Percentiles rank a stretch among this genome's conserved stretches.
phyloP scores from a whole-genome alignment of 2,113 vertebrate genomes.

The Callopanchax toddi region DNA sequence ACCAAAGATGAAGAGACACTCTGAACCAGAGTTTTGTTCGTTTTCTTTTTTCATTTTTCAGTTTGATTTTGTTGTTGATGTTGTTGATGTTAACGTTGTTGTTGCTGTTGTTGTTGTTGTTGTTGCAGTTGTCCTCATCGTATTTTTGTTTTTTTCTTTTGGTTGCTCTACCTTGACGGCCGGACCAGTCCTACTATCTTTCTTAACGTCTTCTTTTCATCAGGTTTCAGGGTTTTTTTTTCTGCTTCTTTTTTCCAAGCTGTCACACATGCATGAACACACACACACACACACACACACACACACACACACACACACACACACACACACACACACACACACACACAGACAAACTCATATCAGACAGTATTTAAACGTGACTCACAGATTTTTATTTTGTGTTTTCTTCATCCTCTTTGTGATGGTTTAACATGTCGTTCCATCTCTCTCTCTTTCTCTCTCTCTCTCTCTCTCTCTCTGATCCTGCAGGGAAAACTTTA shows the following conservation, averaged over 20 bases:
- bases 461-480: constrained; percentile 11
- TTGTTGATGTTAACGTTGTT: constrained; percentile 81
- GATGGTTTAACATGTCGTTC: constrained; percentile 21
- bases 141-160: constrained; percentile 23
- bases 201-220: constrained; percentile 49
- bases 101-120: constrained; percentile 84
- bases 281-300: not conserved
- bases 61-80: constrained; percentile 74
- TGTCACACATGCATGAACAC: constrained; percentile 1
- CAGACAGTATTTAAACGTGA: constrained; percentile 62
- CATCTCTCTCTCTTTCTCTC: constrained; percentile 16
- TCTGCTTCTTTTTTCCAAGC: constrained; percentile 71
- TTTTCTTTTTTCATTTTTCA: constrained; percentile 59
- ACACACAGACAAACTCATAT: constrained; percentile 10
- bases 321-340: constrained; percentile 11
- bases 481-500: constrained; percentile 52
- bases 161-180: constrained; percentile 89
- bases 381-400: constrained; percentile 29
- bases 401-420: constrained; percentile 20
- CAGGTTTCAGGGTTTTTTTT: constrained; percentile 83
- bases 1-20: constrained; percentile 99
- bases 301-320: too few relatives aligned
- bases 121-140: constrained; percentile 69
- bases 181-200: constrained; percentile 89
- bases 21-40: constrained; percentile 75